Conservation (phyloP, 2,888 invertebrate species). For the Esperia sulphurella region DNA sequence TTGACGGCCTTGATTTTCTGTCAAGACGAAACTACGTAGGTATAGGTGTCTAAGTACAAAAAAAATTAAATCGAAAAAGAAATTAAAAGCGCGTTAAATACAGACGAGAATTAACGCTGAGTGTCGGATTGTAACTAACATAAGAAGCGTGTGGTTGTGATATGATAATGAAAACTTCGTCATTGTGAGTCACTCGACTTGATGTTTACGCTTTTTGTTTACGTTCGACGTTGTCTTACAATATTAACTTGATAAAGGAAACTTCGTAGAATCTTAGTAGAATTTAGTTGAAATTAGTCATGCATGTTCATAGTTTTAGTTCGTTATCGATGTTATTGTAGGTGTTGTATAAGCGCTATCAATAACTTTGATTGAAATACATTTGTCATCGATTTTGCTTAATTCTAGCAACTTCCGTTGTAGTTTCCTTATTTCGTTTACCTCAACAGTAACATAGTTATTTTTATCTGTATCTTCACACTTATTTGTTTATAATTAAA, state of each 20-base stretch:
- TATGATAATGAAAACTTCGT: conserved; percentile 75
- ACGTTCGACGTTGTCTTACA: conserved; percentile 47
- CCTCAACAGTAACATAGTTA: neutral
- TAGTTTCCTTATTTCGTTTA: neutral
- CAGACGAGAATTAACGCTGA: conserved; percentile 52
- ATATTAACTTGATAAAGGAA: conserved; percentile 33
- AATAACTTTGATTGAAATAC: neutral
- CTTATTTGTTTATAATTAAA: neutral
- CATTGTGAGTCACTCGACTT: conserved; percentile 74
- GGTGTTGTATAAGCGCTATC: conserved; percentile 4
- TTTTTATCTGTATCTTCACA: neutral
- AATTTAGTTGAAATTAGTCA: conserved; percentile 42
- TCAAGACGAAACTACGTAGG: too few species aligned
- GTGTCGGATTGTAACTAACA: conserved; percentile 66
- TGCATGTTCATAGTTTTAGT: conserved; percentile 46
- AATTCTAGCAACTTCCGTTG: neutral
- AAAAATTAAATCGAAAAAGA: neutral
- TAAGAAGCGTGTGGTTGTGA: conserved; percentile 56
- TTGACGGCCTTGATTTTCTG: conserved; percentile 20
- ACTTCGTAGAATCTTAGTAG: conserved; percentile 47
- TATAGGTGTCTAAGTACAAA: too few species aligned
- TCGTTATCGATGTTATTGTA: conserved; percentile 33
- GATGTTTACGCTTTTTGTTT: conserved; percentile 73
- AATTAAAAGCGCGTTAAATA: conserved; percentile 30
- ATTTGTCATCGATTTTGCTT: neutral